Conservation (phyloP, 1,140 invertebrate species). For the Neelides sp. region DNA sequence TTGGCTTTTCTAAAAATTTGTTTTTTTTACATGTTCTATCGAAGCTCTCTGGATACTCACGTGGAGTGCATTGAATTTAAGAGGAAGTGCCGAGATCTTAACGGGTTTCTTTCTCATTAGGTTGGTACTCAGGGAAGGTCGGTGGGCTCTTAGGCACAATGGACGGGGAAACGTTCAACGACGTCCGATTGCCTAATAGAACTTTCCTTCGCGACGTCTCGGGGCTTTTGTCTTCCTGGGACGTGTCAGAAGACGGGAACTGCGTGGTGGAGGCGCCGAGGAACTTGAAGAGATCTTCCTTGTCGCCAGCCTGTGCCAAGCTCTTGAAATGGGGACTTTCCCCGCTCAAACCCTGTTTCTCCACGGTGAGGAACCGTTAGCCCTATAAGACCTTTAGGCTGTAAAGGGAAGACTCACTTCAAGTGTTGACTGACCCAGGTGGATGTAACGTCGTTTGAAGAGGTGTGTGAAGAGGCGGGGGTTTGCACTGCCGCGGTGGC, state of each 20-base stretch:
- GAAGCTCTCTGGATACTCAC: too few species aligned
- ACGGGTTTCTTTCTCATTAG: constrained; percentile 43
- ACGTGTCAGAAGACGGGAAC: constrained; percentile 22
- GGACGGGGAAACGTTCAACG: constrained; percentile 74
- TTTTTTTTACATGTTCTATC: too few species aligned
- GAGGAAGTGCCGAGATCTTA: too few species aligned
- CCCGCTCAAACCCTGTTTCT: constrained; percentile 51
- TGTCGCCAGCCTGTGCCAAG: constrained; percentile 4
- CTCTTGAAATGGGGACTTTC: constrained; percentile 16
- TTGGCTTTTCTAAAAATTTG: too few species aligned
- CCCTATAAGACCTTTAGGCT: neutral
- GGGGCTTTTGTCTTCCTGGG: constrained; percentile 37
- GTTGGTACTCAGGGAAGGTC: constrained; percentile 71
- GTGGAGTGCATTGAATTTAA: too few species aligned
- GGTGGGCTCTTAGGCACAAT: constrained; percentile 77
- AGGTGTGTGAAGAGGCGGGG: constrained; percentile 50
- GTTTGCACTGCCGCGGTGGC: constrained; percentile 60
- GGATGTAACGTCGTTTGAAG: constrained; percentile 47
- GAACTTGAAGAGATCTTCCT: too few species aligned
- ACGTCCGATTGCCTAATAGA: constrained; percentile 52
- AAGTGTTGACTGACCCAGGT: too few species aligned
- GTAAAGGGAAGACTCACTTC: neutral
- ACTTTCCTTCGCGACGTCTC: constrained; percentile 37
- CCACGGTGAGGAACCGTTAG: constrained; percentile 37
- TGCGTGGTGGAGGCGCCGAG: neutral